Evolutionary conservation across 2,113 vertebrate genomes (phyloP), one percentile per base, ranked within the genome.

Genomic region (Pangasianodon gigas): DNA sequence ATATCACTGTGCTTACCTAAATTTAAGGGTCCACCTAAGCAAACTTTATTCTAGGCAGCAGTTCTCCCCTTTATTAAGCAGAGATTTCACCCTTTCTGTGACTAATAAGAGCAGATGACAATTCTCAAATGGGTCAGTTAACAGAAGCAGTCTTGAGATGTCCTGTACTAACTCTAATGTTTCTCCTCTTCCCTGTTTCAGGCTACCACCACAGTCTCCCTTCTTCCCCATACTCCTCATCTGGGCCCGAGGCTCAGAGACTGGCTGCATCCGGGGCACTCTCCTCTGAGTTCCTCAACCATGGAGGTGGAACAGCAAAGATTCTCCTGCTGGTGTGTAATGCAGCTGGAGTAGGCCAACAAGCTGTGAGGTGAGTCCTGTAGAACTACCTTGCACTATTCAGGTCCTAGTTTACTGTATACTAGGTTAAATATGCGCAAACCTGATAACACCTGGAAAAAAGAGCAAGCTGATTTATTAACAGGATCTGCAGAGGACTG

Each of bases 251-350:
- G 75, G 95, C 94, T 71, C 96, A 94, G 56, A 94, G 92, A 86
- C 93, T 95, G 54, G 92, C 92, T 2, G 93, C 95, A 0, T 93
- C 95, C 0, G 93, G 95, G 0, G 92, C 97, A 11, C 60, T 95
- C 91, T 97, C 97, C 0, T 96, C 96, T 0, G 97, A 97, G 91
- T 95, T 96, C 89, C 95, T 96, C 90, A 95, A 96, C 90, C 95
- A 96, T 4, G 93, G 93, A 0, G 89, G 67, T 6, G 85, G 89
- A 0, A 93, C 95, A 0, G 88, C 93, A 74, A 97, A 96, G 95
- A 93, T 98, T 84, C 95, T 97, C 24, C 94, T 99, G 90, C 94
- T 99, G 93, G 96, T 98, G 91, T 99, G 98, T 93, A 97, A 98
- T 89, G 91, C 96, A 0, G 96, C 95, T 0, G 97, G 97, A 8